Conservation (phyloP, 2,888 invertebrate species). For the Calliphora vomitoria region DNA sequence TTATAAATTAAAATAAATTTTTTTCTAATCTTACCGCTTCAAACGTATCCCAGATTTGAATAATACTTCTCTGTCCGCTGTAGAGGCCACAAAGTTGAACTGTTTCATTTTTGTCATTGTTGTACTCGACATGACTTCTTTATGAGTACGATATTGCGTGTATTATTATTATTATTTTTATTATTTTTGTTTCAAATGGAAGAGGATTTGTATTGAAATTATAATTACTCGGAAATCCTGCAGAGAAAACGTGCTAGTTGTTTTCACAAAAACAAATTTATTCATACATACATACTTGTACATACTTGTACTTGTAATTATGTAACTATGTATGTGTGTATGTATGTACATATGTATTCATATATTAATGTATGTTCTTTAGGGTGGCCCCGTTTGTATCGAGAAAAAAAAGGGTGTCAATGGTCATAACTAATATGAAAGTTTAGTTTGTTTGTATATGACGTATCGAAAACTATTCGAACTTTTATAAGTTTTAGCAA, state of each 20-base stretch:
- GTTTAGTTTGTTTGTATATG: too few relatives aligned
- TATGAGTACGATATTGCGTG: constrained; percentile 42
- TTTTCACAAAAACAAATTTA: constrained; percentile 35
- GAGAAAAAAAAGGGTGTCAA: too few relatives aligned
- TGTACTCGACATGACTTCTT: constrained; percentile 62
- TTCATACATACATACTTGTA: neutral
- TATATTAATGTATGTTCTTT: too few relatives aligned
- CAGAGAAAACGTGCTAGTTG: constrained; percentile 64
- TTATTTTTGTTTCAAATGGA: constrained; percentile 47
- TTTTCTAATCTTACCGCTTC: too few relatives aligned
- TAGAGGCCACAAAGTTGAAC: constrained; percentile 29
- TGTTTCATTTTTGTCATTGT: constrained; percentile 59
- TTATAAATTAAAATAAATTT: too few relatives aligned
- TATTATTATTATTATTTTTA: constrained; percentile 42
- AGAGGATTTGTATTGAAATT: constrained; percentile 63
- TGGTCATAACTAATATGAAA: too few relatives aligned
- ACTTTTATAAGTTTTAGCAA: too few relatives aligned
- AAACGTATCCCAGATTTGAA: neutral
- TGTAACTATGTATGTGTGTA: too few relatives aligned
- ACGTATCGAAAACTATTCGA: too few relatives aligned
- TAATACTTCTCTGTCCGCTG: neutral
- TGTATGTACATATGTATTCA: too few relatives aligned
- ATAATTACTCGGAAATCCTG: constrained; percentile 69
- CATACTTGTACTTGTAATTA: too few relatives aligned
- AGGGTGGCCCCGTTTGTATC: too few relatives aligned